Evolutionary conservation across 2,888 invertebrate genomes (phyloP).

Genomic region (Dendrolimus houi): DNA sequence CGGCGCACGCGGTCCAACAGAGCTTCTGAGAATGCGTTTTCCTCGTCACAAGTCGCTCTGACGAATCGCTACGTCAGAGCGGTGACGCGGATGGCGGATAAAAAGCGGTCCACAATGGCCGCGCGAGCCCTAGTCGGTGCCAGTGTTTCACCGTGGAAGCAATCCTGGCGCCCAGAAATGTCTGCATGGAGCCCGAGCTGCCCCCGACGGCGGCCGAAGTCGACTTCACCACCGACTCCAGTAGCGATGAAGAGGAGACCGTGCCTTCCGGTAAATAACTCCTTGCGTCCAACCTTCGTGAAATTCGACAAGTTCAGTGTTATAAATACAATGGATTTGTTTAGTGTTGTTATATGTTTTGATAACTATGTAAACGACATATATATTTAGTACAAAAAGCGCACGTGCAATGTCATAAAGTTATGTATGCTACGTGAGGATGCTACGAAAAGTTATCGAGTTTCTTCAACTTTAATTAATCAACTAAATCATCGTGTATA

Average conservation of each 20-base stretch:
- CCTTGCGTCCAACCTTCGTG: too few relatives aligned
- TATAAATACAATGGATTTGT: too few relatives aligned
- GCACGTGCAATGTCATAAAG: too few relatives aligned
- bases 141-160: constrained; percentile 17
- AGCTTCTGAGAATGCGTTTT: constrained; percentile 71
- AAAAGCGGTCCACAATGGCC: constrained; percentile 42
- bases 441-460: too few relatives aligned
- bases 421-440: too few relatives aligned
- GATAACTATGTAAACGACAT: too few relatives aligned
- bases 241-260: constrained; percentile 48
- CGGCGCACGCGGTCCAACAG: constrained; percentile 17
- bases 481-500: too few relatives aligned
- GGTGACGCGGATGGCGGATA: constrained; percentile 52
- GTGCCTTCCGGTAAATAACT: constrained; percentile 65
- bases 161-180: constrained; percentile 66
- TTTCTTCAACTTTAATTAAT: too few relatives aligned
- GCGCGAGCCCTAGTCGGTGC: constrained; percentile 49
- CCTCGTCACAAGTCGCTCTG: constrained; percentile 50
- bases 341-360: too few relatives aligned
- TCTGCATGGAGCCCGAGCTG: constrained; percentile 52
- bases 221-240: constrained; percentile 33
- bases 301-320: too few relatives aligned
- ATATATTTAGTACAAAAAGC: too few relatives aligned
- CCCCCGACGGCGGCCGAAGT: constrained; percentile 29
- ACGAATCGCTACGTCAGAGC: constrained; percentile 59